These are phyloP conservation scores for Atrichornis clamosus DNA, from an alignment of 2,113 vertebrate genomes.

Conservation along the genomic window DNA sequence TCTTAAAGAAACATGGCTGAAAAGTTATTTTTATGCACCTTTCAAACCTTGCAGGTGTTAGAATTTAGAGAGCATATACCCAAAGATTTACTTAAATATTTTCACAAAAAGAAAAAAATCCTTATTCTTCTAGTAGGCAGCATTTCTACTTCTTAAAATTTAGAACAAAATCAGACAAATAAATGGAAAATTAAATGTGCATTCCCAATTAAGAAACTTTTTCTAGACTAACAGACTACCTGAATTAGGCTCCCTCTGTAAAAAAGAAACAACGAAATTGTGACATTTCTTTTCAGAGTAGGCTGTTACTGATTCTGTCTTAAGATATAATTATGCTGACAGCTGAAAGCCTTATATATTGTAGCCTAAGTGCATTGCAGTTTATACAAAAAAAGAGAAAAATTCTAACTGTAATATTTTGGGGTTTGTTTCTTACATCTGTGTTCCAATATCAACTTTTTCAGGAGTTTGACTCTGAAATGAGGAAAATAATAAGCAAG, in stretches of 20 bases:
- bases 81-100: background rate
- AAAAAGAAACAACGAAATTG: conserved; percentile 50
- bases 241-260: background rate
- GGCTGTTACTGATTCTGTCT: conserved; percentile 53
- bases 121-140: background rate
- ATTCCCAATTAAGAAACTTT: conserved; percentile 9
- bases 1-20: background rate
- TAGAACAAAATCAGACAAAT: background rate
- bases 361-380: background rate
- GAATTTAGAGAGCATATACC: background rate
- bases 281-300: conserved; percentile 53
- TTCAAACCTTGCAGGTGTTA: background rate
- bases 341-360: conserved; percentile 28
- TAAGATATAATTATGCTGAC: conserved; percentile 52
- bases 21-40: background rate
- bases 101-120: background rate
- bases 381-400: background rate
- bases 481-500: conserved; percentile 89
- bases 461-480: conserved; percentile 91
- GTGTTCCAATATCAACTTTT: conserved; percentile 24
- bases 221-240: background rate
- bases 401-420: conserved; percentile 14
- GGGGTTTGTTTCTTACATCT: background rate
- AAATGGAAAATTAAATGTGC: background rate
- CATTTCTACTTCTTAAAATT: background rate